Evolutionary conservation across 2,888 invertebrate species (phyloP), one percentile per base, ranked within the genome.

Genomic region (Biston betularia): DNA sequence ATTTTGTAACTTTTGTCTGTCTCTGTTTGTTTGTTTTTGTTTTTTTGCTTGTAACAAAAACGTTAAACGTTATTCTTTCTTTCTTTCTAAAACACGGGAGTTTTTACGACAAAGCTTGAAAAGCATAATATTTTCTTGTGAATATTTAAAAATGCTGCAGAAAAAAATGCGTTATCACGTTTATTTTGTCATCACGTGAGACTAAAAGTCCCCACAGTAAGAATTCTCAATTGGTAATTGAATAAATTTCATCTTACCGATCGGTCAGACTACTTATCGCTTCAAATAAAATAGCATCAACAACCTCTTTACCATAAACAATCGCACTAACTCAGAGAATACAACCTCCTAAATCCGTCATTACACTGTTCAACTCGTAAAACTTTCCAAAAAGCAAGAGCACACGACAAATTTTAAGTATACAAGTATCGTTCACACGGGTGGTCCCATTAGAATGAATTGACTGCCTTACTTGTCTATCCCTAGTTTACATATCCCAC

Each of bases 401-500:
- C 75, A 76, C 75, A 76, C 75, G 63, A 73, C 75, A 75, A 75
- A 76, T 77, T 75, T 75, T 72, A 70, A 70, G 70, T 67, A 73
- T 73, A 76, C 71, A 61, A 57, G 65, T 56, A 70, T 72, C 62
- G 57, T 82, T 85, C 83, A 82, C 84, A 79, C 81, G 89, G 89
- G 91, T 91, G 91, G 92, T 89, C 91, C 88, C 77, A 86, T 87
- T 87, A 87, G 76, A 75, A 75, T 75, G 80, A 79, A 79, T 78
- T 77, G 81, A 85, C 80, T 80, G 81, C 81, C 79, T 84, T 79
- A 85, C 85, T 85, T 86, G 85, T 85, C 84, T 80, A 80, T 74
- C 80, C 79, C 80, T 89, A 87, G 86, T 90, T 91, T 90, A 90
- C 90, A 90, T 91, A 89, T 89, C 79, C 89, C 83, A 86, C 83